Base-by-base conservation (phyloP, 1,140 invertebrate species). In the Metopolophium dirhodum region DNA sequence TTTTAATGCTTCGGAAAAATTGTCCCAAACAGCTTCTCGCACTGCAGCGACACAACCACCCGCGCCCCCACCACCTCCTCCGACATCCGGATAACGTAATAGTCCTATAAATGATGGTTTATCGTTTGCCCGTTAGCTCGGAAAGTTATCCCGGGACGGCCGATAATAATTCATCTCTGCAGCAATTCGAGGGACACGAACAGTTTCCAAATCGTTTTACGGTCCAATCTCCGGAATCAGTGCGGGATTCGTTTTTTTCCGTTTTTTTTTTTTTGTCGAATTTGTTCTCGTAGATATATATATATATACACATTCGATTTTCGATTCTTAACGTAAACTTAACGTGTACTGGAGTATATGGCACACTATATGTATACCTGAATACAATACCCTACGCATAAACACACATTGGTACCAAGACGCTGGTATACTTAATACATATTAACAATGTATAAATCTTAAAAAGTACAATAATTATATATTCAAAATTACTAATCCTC, bases 1-100 rank as follows among this genome's bases (percentile, higher is more conserved):
- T 93, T 93, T 93, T 93, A 93, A 93, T 93, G 91, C 82, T 86
- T 45, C 37, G 91, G 91, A 93, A 93, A 93, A 86, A 93, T 93
- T 85, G 91, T 85, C 51, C 91, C 91, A 57, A 93, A 86, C 77
- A 45, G 91, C 77, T 49, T 83, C 90, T 82, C 90, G 30, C 68
- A 30, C 30, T 82, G 30, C 68, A 49, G 54, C 30, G 47, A 14
- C 61, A 77, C 61, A 77, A n/a, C n/a, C 30, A 77, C 30, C 37
- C 37, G 37, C 26, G 30, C 35, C 88, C 20, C 54, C 23, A 18
- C 51, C 54, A 8, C 37, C 11, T 90, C 35, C 35, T 8, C 88
- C 54, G 37, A 18, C 88, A 41, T 61, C 26, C 54, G 88, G 54
- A 90, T 68, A 90, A 90, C 37, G 35, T 89, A 89, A 89, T 57